Conservation (phyloP, 2,113 vertebrate species). For the Xiphophorus couchianus region DNA sequence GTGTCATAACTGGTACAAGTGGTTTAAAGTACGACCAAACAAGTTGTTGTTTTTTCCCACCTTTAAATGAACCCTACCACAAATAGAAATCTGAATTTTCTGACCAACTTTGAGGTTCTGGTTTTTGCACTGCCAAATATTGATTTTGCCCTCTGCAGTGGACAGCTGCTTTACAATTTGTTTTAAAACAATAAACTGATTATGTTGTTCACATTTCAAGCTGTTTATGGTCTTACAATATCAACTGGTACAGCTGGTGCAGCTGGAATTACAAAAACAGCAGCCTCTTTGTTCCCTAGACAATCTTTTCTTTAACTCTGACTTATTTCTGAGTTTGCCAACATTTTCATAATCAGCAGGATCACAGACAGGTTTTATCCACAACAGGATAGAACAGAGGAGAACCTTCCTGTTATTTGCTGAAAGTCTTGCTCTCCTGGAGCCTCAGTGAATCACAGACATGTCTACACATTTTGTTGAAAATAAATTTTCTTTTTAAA, state of each 20-base stretch:
- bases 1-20: neutral
- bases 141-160: neutral
- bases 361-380: no score
- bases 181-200: neutral
- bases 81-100: neutral
- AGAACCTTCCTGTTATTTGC: neutral
- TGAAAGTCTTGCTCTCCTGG: neutral
- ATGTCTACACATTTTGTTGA: neutral
- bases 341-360: no score
- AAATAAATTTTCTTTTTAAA: neutral
- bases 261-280: no score
- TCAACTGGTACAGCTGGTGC: no score
- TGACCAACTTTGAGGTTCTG: neutral
- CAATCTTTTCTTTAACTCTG: no score
- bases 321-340: no score
- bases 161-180: neutral
- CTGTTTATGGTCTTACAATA: no score
- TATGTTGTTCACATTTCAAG: no score
- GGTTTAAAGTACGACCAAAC: neutral
- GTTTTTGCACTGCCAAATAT: neutral
- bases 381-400: no score
- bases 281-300: no score
- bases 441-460: neutral
- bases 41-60: neutral
- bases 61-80: neutral